Percentiles rank a stretch among this genome's conserved stretches.
Evolutionary conservation across 1,140 invertebrate species (phyloP).

Genomic region (Coboldia fuscipes): DNA sequence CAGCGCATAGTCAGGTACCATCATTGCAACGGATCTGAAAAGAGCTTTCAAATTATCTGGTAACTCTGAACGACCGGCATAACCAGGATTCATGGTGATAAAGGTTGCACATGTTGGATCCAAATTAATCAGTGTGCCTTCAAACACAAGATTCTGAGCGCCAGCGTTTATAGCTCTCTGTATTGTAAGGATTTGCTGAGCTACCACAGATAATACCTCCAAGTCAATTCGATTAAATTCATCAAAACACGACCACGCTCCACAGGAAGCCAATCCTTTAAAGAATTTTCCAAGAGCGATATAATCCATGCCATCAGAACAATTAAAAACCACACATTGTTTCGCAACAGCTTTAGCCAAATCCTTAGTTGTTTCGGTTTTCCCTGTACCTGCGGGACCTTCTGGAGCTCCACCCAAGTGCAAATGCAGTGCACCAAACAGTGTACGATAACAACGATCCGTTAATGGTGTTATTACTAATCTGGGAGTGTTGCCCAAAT

Average conservation of each 20-base stretch:
- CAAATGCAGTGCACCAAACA: slow-evolving; percentile 77
- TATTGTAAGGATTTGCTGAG: slow-evolving; percentile 63
- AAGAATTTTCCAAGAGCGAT: slow-evolving; percentile 90
- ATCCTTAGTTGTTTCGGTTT: slow-evolving; percentile 93
- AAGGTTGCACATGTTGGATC: slow-evolving; percentile 84
- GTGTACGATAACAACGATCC: slow-evolving; percentile 78
- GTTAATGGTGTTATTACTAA: slow-evolving; percentile 82
- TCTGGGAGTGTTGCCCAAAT: slow-evolving; percentile 73
- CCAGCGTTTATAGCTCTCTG: slow-evolving; percentile 59
- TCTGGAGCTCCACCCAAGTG: slow-evolving; percentile 75
- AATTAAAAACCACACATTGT: slow-evolving; percentile 94
- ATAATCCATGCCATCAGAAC: slow-evolving; percentile 82
- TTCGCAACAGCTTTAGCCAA: slow-evolving; percentile 89
- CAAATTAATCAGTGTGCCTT: slow-evolving; percentile 68
- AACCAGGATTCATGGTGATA: slow-evolving; percentile 92
- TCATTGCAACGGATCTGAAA: slow-evolving; percentile 93
- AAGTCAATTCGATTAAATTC: slow-evolving; percentile 78
- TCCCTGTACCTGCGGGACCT: slow-evolving; percentile 87
- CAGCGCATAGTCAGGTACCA: slow-evolving; percentile 89
- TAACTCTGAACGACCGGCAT: slow-evolving; percentile 74
- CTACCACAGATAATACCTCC: slow-evolving; percentile 80
- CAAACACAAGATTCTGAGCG: slow-evolving; percentile 54
- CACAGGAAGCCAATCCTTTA: slow-evolving; percentile 86
- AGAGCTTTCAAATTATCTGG: slow-evolving; percentile 76
- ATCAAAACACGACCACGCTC: slow-evolving; percentile 94